Evolutionary conservation across 2,888 invertebrate species (phyloP), one percentile per base, ranked within the genome.

Genomic region (Cerastoderma edule): DNA sequence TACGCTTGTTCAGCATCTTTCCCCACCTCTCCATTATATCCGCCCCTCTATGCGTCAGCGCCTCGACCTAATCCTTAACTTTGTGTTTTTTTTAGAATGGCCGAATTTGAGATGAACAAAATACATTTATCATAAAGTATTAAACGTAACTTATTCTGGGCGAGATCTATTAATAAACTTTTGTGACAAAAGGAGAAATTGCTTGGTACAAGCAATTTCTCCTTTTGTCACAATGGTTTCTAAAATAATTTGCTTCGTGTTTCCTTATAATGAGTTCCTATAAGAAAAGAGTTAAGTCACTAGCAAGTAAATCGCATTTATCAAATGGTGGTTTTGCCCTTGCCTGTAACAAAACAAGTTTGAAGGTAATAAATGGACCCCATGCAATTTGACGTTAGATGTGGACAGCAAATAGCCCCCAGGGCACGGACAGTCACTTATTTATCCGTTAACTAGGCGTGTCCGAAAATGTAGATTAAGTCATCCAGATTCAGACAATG

Each of bases 401-500:
- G 39, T 60, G 60, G 60, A 60, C 60, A 60, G 24, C 22, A 24
- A 39, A 39, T 39, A 8, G 27, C 35, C 60, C 60, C 39, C 13
- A 24, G 32, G 60, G 60, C 39, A 24, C 13, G 13, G 22, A 19
- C 39, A 60, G 24, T 39, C 39, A 60, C 60, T 60, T 60, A 39
- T 60, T 60, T 60, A 60, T 60, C 60, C 60, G 39, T 22, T 10
- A 60, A 60, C 39, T 24, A 60, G 60, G 60, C 39, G 60, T 60
- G 60, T 60, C 60, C 60, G 60, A 60, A 39, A 39, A 60, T 60
- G 39, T 60, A 60, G 60, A 60, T 60, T 60, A 60, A 60, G 39
- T 33, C n/a, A n/a, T n/a, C n/a, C n/a, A n/a, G n/a, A n/a, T n/a
- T n/a, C n/a, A n/a, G n/a, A n/a, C n/a, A n/a, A n/a, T n/a, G n/a